These are phyloP conservation scores for Phaethon lepturus DNA, from an alignment of 2,113 vertebrate genomes.

Conservation along the genomic window DNA sequence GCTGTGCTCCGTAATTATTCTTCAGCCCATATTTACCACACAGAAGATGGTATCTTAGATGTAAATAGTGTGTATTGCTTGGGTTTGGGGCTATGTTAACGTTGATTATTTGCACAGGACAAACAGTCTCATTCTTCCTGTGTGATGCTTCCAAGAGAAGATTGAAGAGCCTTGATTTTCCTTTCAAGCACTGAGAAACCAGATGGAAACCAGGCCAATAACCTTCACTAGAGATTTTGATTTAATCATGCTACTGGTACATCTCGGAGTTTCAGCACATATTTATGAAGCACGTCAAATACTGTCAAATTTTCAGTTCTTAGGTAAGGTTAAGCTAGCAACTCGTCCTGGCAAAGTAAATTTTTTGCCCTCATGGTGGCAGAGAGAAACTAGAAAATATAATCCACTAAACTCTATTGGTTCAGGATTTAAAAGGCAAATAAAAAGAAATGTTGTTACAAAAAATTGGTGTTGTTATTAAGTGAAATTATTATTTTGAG, in stretches of 20 bases:
- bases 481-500: neutral
- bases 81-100: neutral
- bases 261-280: neutral
- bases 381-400: conserved; percentile 3
- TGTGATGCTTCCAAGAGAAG: neutral
- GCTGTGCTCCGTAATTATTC: neutral
- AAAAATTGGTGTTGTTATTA: neutral
- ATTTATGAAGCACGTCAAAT: neutral
- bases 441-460: neutral
- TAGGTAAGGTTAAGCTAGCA: neutral
- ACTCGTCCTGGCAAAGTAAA: neutral
- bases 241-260: neutral
- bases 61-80: neutral
- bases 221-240: neutral
- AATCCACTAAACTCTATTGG: neutral
- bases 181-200: neutral
- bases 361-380: neutral
- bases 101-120: neutral
- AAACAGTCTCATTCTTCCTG: neutral
- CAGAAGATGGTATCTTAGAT: neutral
- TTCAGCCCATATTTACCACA: neutral
- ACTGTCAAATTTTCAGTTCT: neutral
- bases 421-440: neutral
- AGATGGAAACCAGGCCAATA: neutral
- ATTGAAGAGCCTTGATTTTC: neutral